Evolutionary conservation across 2,888 invertebrate species (phyloP).

Genomic region (Lucinisca nassula): DNA sequence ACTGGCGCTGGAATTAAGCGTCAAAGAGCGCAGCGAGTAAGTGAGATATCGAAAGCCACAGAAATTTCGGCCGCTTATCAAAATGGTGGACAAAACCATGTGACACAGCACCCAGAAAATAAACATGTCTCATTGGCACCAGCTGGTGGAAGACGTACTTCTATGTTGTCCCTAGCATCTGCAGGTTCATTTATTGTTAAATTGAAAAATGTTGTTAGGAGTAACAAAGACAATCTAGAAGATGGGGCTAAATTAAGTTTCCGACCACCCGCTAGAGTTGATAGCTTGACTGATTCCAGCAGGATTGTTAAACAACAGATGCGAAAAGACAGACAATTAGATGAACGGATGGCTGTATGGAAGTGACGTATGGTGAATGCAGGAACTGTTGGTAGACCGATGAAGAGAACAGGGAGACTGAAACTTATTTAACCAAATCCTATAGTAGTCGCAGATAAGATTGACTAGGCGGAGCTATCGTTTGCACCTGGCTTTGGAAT

Average conservation of each 20-base stretch:
- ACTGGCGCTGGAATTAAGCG: neutral
- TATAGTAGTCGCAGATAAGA: too few species aligned
- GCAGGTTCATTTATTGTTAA: constrained; percentile 25
- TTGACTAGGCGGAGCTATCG: too few species aligned
- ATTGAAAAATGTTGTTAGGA: constrained; percentile 6
- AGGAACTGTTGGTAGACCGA: neutral
- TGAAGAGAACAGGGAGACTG: neutral
- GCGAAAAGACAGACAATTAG: constrained; percentile 42
- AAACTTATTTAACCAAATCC: neutral
- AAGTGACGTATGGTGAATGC: constrained; percentile 52
- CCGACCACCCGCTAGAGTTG: constrained; percentile 43
- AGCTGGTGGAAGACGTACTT: neutral
- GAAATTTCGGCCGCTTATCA: neutral
- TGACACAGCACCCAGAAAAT: neutral
- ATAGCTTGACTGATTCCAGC: constrained; percentile 37
- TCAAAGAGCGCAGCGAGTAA: neutral
- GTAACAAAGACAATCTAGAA: neutral
- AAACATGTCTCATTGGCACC: neutral
- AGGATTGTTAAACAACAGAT: constrained; percentile 60
- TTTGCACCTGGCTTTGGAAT: too few species aligned
- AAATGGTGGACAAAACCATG: neutral
- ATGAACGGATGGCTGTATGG: constrained; percentile 64
- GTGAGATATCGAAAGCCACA: neutral
- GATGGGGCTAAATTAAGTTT: constrained; percentile 20
- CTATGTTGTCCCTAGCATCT: constrained; percentile 8